phyloP scores from a whole-genome alignment of 1,140 invertebrate species.

The Venturia canescens region DNA sequence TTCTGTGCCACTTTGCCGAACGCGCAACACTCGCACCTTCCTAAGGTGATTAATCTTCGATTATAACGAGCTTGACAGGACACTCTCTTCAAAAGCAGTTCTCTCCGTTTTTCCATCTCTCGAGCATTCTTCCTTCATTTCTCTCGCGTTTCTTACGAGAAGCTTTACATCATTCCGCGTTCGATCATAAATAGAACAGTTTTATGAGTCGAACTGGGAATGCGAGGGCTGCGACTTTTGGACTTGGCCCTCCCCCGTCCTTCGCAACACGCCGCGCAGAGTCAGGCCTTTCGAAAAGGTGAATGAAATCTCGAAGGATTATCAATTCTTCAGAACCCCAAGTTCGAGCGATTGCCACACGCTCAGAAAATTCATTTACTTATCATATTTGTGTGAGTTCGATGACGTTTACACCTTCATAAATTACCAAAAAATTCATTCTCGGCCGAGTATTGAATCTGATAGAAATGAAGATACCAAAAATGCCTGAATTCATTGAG shows the following conservation, averaged over 20 bases:
- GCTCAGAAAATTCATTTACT: neutral
- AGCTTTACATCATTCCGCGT: constrained; percentile 41
- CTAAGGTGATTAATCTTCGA: constrained; percentile 67
- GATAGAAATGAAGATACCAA: neutral
- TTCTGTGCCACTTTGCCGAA: constrained; percentile 53
- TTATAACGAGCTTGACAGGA: constrained; percentile 64
- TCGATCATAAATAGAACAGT: constrained; percentile 61
- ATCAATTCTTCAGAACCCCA: neutral
- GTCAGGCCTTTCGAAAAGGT: neutral
- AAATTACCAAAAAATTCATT: neutral
- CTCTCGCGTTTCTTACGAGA: constrained; percentile 26
- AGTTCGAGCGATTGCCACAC: neutral
- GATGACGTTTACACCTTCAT: neutral
- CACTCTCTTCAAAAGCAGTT: neutral
- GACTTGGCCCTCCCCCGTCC: neutral
- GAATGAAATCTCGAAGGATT: constrained; percentile 5
- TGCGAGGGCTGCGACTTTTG: constrained; percentile 37
- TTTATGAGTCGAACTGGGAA: constrained; percentile 58
- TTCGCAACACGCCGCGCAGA: neutral
- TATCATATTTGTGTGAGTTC: neutral
- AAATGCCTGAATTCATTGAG: neutral
- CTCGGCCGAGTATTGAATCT: neutral
- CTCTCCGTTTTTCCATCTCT: too few relatives aligned
- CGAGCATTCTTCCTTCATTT: constrained; percentile 31
- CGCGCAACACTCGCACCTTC: constrained; percentile 51